Evolutionary conservation across 2,888 invertebrate species (phyloP), one percentile per base, ranked within the genome.

Genomic region (Elysia crispata): DNA sequence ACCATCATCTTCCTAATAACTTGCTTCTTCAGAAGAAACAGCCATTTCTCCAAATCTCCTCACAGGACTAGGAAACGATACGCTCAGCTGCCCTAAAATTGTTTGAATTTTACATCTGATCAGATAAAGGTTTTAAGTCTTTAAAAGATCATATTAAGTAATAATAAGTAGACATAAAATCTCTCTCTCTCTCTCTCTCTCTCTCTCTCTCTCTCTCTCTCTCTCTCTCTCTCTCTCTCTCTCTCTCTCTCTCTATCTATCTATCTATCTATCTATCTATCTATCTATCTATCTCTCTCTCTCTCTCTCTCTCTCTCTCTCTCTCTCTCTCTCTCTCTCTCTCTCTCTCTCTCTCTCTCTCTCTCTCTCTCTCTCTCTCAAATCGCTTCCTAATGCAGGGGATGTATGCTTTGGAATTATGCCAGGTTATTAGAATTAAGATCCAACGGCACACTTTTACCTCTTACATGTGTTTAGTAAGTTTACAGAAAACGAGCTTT

Each of bases 281-380:
- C 33, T 70, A 1, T 70, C 18, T 70, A 1, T 70, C 20, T 66
- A 15, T 66, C 62, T 72, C 30, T 49, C 72, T 77, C 30, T 72
- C 72, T 77, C 25, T 72, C 70, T 77, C 41, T 77, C 33, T 77
- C 60, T 70, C 57, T 69, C 33, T 70, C 20, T 67, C 8, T 67
- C 28, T 77, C 33, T 77, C 50, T 77, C 33, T 78, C 62, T 78
- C 69, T 60, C 60, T 72, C 30, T 78, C 72, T 72, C 62, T 77
- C 70, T 77, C 31, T 77, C 77, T 77, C 60, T 70, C 70, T 70
- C 60, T 77, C 70, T 77, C 57, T 77, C 70, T 77, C 60, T 77
- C 70, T 77, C 70, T 70, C 60, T 77, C 33, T 77, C 60, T 70
- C 33, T 60, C 33, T 64, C 76, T 18, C 31, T 74, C 30, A 18